Conservation (phyloP, 2,797 vertebrate species). For the Nothura maculosa region DNA sequence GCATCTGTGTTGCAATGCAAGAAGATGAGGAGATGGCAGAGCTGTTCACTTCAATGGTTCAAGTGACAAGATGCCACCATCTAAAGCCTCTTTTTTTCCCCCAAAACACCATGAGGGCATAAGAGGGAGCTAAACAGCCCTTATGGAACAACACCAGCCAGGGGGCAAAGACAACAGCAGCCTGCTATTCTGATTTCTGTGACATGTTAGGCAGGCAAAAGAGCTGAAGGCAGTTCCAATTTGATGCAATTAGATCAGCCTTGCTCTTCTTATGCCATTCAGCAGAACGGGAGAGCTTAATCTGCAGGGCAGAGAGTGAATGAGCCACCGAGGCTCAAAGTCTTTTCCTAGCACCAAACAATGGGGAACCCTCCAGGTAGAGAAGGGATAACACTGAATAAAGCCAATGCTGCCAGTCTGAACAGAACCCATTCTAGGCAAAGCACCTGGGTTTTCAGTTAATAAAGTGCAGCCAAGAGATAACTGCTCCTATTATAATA, state of each 20-base stretch:
- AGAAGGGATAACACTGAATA: not conserved
- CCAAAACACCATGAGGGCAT: not conserved
- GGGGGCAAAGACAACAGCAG: not conserved
- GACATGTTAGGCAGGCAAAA: not conserved
- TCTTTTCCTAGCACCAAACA: not conserved
- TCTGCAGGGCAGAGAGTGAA: not conserved
- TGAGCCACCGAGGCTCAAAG: fast-evolving
- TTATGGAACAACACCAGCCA: fast-evolving
- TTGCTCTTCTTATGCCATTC: not conserved
- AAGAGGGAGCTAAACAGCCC: not conserved
- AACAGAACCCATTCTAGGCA: not conserved
- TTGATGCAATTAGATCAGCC: fast-evolving
- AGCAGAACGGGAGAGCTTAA: not conserved
- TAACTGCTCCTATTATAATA: constrained; percentile 29
- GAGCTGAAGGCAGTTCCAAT: not conserved
- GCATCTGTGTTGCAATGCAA: too few species aligned
- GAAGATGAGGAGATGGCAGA: not conserved
- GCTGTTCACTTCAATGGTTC: not conserved
- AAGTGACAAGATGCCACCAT: not conserved
- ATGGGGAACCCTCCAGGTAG: not conserved
- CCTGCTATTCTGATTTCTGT: not conserved
- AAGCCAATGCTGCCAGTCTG: not conserved
- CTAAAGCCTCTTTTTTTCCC: not conserved
- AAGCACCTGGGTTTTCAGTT: not conserved
- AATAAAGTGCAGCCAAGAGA: not conserved